Evolutionary conservation across 2,888 invertebrate species (phyloP).

Genomic region (Cephus nigrinus): DNA sequence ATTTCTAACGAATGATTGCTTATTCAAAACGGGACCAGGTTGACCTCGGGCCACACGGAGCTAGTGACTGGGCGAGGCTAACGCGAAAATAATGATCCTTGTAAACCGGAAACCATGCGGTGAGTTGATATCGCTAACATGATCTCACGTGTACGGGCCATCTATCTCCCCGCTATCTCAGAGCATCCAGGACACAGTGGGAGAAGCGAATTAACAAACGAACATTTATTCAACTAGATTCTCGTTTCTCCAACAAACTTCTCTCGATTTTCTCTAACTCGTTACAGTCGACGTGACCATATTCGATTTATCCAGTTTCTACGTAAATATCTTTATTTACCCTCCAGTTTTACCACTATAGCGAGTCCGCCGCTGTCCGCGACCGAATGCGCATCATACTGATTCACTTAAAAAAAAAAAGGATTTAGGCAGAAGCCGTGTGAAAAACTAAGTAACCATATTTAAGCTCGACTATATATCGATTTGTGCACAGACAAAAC

Average conservation of each 20-base stretch:
- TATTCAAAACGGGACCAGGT: neutral
- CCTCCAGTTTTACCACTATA: neutral
- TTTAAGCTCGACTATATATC: too few species aligned
- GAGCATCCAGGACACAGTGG: slow-evolving; percentile 1
- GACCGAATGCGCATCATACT: neutral
- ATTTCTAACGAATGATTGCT: neutral
- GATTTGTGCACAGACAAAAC: too few species aligned
- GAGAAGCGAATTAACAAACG: neutral
- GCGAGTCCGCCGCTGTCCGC: neutral
- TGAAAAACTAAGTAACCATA: too few species aligned
- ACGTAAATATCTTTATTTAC: neutral
- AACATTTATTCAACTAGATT: neutral
- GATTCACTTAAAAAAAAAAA: neutral
- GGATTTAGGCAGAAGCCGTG: too few species aligned
- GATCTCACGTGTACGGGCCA: slow-evolving; percentile 38
- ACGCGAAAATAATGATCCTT: slow-evolving; percentile 48
- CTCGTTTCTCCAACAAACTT: neutral
- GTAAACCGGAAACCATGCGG: slow-evolving; percentile 35
- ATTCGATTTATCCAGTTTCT: too few species aligned
- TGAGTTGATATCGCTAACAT: slow-evolving; percentile 32
- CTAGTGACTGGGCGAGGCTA: slow-evolving; percentile 26
- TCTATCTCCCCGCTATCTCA: slow-evolving; percentile 28
- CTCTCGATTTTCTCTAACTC: neutral
- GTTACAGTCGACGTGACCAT: too few species aligned
- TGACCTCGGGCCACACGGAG: neutral